Base-by-base conservation (phyloP, 2,888 invertebrate genomes). In the Drosophila mimica region DNA sequence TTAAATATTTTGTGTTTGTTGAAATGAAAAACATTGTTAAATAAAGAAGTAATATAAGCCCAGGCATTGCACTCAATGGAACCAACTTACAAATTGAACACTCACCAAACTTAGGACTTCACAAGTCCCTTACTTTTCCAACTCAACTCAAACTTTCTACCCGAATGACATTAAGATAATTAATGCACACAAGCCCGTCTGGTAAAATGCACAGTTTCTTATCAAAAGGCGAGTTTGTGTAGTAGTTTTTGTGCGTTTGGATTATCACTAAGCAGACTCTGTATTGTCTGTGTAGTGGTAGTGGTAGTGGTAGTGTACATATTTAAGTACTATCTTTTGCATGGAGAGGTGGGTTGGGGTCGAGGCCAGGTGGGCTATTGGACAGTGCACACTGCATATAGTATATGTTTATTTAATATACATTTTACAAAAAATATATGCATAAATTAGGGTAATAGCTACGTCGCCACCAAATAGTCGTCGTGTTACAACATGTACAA, bases 371-470 rank as follows among this genome's bases (percentile, higher is more conserved):
- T 34, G 36, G 43, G 31, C 58, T 54, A 46, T 28, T 20, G 33
- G 40, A 40, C 34, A 36, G 8, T 25, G 15, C 9, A 34, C 20
- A 28, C 38, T 54, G 38, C 17, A 15, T 49, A n/a, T 46, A 38
- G 34, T 34, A 52, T 52, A 43, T 43, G 30, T 43, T 52, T 46
- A 54, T 56, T 40, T 51, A 25, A 46, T 66, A 52, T n/a, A 74
- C 34, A 49, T 57, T 59, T 36, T 69, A 74, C 49, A 58, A 61
- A 69, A 69, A 64, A 75, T 56, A 52, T 25, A 6, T 49, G 20
- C 31, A 28, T 36, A 43, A 51, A n/a, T 17, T 13, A 7, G 15
- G 5, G n/a, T 20, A 38, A 36, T 25, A 31, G 28, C 28, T n/a
- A 20, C 30, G 11, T 25, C 40, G 25, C n/a, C 25, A 36, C 9